Conservation (phyloP, 2,888 invertebrate species). For the Epicampocera succincta region DNA sequence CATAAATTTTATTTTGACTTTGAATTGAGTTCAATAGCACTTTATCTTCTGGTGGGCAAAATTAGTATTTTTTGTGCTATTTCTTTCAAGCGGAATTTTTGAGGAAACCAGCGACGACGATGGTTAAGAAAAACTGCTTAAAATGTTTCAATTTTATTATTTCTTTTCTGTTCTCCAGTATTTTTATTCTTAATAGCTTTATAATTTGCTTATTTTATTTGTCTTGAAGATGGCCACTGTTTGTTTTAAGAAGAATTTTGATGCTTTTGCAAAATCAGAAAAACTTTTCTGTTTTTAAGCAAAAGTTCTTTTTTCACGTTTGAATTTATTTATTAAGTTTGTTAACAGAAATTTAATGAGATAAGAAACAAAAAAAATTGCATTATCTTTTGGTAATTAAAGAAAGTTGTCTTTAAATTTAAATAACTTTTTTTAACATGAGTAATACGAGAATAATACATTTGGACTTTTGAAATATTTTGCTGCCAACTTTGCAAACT, state of each 20-base stretch:
- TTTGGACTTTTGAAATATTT: too few species aligned
- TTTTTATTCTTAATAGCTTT: constrained; percentile 9
- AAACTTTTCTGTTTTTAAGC: too few species aligned
- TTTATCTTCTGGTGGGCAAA: too few species aligned
- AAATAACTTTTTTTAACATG: background rate
- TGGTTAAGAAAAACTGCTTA: background rate
- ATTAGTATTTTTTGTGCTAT: too few species aligned
- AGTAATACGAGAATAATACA: too few species aligned
- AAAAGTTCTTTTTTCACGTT: background rate
- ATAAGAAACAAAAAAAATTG: background rate
- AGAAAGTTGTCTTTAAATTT: background rate
- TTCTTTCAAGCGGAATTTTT: background rate
- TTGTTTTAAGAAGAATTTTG: background rate
- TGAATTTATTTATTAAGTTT: constrained; percentile 1
- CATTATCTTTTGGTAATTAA: constrained; percentile 20
- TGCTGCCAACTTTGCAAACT: constrained; percentile 2
- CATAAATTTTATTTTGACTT: constrained; percentile 2
- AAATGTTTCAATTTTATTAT: background rate
- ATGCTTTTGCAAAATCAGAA: background rate
- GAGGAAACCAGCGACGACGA: background rate
- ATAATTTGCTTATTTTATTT: background rate
- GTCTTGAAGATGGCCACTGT: background rate
- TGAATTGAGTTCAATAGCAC: too few species aligned
- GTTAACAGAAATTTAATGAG: background rate
- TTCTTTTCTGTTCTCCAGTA: background rate